Percentiles rank a stretch among this genome's conserved stretches.
These are phyloP conservation scores for Thripadectes ignobilis DNA, from an alignment of 2,797 vertebrate species.

Conservation along the genomic window DNA sequence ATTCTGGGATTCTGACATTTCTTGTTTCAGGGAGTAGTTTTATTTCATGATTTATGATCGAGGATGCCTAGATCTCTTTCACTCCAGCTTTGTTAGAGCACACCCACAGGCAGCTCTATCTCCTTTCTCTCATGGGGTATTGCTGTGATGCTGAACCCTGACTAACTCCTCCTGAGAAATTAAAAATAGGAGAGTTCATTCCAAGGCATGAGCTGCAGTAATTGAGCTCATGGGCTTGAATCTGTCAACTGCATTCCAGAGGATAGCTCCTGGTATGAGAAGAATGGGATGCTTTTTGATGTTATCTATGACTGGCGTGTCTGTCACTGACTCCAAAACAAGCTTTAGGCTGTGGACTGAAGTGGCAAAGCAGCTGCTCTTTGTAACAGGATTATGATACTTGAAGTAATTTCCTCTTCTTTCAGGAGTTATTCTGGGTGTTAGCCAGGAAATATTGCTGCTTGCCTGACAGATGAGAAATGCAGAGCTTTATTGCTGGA, in stretches of 20 bases:
- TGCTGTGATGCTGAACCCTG: neutral
- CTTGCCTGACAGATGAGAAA: neutral
- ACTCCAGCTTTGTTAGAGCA: neutral
- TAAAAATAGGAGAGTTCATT: neutral
- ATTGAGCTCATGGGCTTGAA: neutral
- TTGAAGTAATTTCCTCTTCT: slow-evolving; percentile 17
- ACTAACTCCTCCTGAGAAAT: neutral
- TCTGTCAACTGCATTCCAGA: neutral
- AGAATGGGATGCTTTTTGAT: neutral
- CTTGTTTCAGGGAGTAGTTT: neutral
- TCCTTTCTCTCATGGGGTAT: neutral
- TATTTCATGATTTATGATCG: neutral
- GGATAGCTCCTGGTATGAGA: neutral
- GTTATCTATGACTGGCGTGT: neutral
- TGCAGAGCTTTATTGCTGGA: neutral
- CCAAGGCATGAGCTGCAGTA: neutral
- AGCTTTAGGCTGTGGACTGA: neutral
- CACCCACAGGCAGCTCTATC: neutral
- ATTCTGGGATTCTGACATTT: neutral
- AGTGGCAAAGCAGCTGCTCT: neutral
- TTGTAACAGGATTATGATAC: neutral
- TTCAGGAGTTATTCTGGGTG: neutral
- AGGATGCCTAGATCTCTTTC: neutral
- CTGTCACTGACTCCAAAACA: neutral
- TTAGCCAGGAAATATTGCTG: neutral